These are phyloP conservation scores for Mus caroli DNA, from an alignment of 2,797 vertebrate species.

Conservation along the genomic window DNA sequence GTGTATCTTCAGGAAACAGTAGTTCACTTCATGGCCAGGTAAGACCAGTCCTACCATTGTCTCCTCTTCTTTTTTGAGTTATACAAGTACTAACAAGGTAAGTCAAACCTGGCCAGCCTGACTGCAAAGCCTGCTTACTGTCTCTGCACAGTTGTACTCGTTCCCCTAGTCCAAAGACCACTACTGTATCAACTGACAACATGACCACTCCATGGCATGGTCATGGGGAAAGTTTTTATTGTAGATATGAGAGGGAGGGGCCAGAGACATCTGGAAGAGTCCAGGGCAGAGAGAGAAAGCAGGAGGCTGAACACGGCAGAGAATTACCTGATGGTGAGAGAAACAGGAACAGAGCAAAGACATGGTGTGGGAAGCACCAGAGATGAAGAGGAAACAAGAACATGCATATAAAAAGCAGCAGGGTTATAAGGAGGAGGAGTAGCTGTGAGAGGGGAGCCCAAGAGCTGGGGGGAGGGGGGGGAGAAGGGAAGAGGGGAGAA, in stretches of 20 bases:
- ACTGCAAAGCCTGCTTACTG: background rate
- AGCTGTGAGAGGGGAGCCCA: background rate
- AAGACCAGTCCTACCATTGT: background rate
- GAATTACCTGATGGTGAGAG: background rate
- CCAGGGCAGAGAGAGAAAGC: background rate
- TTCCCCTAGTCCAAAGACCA: background rate
- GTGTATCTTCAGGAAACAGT: constrained; percentile 46
- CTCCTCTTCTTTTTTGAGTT: background rate
- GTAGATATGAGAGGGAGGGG: background rate
- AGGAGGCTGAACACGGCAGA: background rate
- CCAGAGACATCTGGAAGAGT: background rate
- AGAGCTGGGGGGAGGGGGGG: background rate
- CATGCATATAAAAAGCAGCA: too few species aligned
- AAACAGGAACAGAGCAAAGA: background rate
- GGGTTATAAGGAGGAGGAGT: background rate
- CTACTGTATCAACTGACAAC: background rate
- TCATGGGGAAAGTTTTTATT: background rate
- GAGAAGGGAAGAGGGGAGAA: background rate
- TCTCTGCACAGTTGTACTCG: background rate
- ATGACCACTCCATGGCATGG: background rate
- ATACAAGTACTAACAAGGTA: constrained; percentile 8
- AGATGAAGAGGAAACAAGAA: background rate
- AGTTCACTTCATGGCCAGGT: background rate
- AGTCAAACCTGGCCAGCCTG: background rate
- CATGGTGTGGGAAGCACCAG: background rate